Base-by-base conservation (phyloP, 1,140 invertebrate species). In the Vollenhovia emeryi region DNA sequence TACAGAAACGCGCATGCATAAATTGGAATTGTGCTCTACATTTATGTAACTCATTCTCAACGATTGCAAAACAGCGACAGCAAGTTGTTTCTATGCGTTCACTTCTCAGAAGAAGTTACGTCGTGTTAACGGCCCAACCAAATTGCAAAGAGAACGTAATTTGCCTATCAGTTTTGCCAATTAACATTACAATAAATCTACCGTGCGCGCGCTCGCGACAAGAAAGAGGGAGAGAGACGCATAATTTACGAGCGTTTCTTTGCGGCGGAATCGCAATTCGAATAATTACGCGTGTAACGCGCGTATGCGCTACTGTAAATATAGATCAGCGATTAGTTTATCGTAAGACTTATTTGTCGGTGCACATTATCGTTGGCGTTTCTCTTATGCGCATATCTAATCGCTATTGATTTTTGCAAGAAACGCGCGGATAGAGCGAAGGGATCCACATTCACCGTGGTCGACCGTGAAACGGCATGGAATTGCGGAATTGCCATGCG, bases 321-420 rank as follows among this genome's bases (percentile, higher is more conserved):
- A 27, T 57, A 76, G 57, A 50, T 62, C 55, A 45, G 24, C 62
- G 83, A 64, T 84, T 85, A 66, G 57, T 85, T 85, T 85, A 80
- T 85, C 74, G 40, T 66, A 64, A 84, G 74, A 64, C 40, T 84
- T 76, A 76, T 76, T 84, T 69, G 75, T 85, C 62, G 62, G 21
- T 9, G 36, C 6, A 27, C 11, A 45, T 66, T 62, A 85, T 80
- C 64, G 55, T 79, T 68, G 15, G n/a, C 33, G 40, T 48, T 50
- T 76, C 11, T 76, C 15, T 76, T 76, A 76, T 64, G 30, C 57
- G 59, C 80, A 50, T 62, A 76, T 62, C 55, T 50, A 84, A 82
- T 73, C 78, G 15, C 9, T 21, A 18, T 43, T 36, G 9, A 80
- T 43, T 71, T 73, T 79, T 68, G 8, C 21, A 66, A 79, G 59